Evolutionary conservation across 2,888 invertebrate species (phyloP), one percentile per base, ranked within the genome.

Genomic region (Halictus ligatus): DNA sequence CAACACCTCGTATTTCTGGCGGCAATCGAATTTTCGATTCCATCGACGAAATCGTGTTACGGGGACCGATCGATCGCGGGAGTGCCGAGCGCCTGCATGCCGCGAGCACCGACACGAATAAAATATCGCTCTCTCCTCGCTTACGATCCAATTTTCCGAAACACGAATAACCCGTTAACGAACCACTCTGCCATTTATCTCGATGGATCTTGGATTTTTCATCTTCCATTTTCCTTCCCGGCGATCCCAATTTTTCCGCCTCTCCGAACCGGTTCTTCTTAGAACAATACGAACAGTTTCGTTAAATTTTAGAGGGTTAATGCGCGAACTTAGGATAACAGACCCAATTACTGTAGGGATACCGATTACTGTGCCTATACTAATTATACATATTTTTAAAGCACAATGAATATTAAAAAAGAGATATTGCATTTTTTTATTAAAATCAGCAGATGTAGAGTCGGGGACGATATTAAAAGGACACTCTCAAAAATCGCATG

Each of bases 31-130:
- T 73, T 83, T 40, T 54, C 76, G 82, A 80, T 86, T 82, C 75
- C 77, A 25, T 83, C 54, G 83, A 25, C 58, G 50, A 83, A 80
- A 83, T 83, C 77, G 64, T 64, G 83, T 86, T 81, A 83, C 75
- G 74, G 40, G 58, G 29, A 1, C 35, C 46, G 29, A 77, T 85
- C 84, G 80, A 79, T 77, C 80, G 85, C 35, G 75, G n/a, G 50
- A 48, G 80, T 25, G 60, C 25, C 60, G 60, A 54, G 54, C n/a
- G n/a, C 54, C 54, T 54, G 54, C 54, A 54, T n/a, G 54, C 54
- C 54, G 54, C 60, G 15, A 29, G 75, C 71, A 48, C n/a, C 60
- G 35, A 29, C 60, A 29, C 72, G 85, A 83, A 85, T 87, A 80
- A 82, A 84, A 84, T 85, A 86, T 86, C 85, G 60, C 29, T 60